Conservation (phyloP, 2,113 vertebrate species). For the Phylloscopus trochilus region DNA sequence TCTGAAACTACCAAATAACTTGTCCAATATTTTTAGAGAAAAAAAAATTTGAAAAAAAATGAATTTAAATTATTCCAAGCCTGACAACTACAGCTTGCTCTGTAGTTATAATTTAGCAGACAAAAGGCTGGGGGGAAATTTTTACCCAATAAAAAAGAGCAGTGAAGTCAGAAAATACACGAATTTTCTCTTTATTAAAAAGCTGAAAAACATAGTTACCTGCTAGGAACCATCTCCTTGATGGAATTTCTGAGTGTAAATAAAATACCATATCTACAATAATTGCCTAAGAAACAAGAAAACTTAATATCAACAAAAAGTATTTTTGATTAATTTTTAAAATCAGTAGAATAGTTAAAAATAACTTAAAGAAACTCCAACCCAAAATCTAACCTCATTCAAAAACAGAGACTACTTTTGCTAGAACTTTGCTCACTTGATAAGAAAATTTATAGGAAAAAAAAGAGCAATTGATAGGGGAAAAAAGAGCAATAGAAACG, state of each 20-base stretch:
- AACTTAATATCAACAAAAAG: background rate
- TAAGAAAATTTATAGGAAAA: background rate
- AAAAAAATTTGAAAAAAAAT: background rate
- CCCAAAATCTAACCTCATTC: background rate
- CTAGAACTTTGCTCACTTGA: background rate
- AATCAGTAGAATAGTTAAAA: background rate
- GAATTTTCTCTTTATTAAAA: constrained; percentile 24
- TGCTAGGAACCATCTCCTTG: background rate
- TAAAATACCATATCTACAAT: background rate
- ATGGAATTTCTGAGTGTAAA: constrained; percentile 27
- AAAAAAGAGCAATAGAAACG: background rate
- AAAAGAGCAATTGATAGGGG: background rate
- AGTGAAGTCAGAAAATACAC: constrained; percentile 20
- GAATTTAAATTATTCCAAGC: constrained; percentile 4
- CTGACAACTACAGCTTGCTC: background rate
- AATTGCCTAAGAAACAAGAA: background rate
- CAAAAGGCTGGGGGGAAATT: constrained; percentile 27
- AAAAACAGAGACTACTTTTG: background rate
- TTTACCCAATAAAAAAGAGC: constrained; percentile 37
- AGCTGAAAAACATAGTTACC: background rate
- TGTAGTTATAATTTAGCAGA: constrained; percentile 27
- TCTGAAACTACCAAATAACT: background rate
- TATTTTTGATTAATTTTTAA: background rate
- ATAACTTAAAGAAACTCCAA: background rate
- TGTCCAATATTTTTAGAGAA: background rate